Conservation (phyloP, 2,113 vertebrate species). For the Numida meleagris region DNA sequence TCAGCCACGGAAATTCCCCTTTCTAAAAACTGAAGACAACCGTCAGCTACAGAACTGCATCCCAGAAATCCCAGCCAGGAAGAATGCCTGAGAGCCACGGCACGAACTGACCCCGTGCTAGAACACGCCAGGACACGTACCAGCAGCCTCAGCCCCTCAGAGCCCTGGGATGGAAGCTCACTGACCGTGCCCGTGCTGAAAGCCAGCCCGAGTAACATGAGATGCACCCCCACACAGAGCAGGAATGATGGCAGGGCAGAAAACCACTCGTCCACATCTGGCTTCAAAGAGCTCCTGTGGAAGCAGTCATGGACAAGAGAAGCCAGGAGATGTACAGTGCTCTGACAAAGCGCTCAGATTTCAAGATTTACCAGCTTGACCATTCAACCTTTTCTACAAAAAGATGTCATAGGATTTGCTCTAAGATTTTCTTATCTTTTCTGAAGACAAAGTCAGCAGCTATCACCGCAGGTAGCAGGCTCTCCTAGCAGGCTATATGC, state of each 20-base stretch:
- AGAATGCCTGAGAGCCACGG: background rate
- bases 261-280: background rate
- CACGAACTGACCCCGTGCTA: background rate
- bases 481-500: background rate
- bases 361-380: background rate
- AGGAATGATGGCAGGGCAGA: background rate
- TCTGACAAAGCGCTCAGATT: background rate
- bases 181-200: rapidly evolving
- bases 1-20: background rate
- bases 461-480: background rate
- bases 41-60: background rate
- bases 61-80: background rate
- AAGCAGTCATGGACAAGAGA: background rate
- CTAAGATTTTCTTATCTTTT: background rate
- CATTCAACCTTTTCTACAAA: background rate
- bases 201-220: rapidly evolving
- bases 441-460: background rate
- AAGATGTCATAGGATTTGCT: background rate
- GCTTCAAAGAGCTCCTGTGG: background rate
- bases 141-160: background rate
- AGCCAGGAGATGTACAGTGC: background rate
- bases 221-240: rapidly evolving
- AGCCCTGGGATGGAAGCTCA: background rate
- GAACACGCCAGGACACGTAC: rapidly evolving
- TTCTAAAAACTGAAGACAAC: background rate